A percentile compares a stretch with the other conserved stretches of the same genome.
Evolutionary conservation across 2,113 vertebrate species (phyloP).

Genomic region (Lagopus muta): DNA sequence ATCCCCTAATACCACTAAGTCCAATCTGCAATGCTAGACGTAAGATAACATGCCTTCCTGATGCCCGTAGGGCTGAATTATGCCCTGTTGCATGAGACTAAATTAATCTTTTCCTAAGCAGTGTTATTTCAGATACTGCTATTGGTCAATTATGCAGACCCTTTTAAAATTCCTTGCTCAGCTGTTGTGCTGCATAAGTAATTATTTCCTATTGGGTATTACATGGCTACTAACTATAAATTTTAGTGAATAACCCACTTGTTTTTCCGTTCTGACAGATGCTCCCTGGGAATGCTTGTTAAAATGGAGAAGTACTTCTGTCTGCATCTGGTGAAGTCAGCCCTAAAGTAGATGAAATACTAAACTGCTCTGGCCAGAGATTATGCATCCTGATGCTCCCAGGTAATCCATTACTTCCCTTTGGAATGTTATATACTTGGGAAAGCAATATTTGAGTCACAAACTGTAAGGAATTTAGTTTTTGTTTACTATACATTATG

Average conservation of each 20-base stretch:
- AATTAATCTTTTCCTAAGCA: not conserved
- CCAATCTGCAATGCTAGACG: not conserved
- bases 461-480: accelerated
- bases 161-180: not conserved
- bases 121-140: not conserved
- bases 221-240: not conserved
- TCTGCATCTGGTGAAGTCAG: not conserved
- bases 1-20: not conserved
- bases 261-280: constrained; percentile 26
- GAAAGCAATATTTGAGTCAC: not conserved
- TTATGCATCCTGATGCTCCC: not conserved
- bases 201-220: constrained; percentile 43
- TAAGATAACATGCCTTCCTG: not conserved
- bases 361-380: not conserved
- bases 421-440: not conserved
- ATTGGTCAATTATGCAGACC: constrained; percentile 11
- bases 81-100: not conserved
- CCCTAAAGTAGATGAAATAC: not conserved
- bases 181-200: not conserved
- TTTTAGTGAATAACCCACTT: not conserved
- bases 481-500: not conserved
- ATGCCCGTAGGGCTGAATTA: constrained; percentile 7
- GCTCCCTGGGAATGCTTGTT: constrained; percentile 17
- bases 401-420: not conserved
- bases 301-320: not conserved